Percentiles rank a stretch among this genome's conserved stretches.
These are phyloP conservation scores for Keiferia lycopersicella DNA, from an alignment of 2,888 invertebrate genomes.

Conservation along the genomic window DNA sequence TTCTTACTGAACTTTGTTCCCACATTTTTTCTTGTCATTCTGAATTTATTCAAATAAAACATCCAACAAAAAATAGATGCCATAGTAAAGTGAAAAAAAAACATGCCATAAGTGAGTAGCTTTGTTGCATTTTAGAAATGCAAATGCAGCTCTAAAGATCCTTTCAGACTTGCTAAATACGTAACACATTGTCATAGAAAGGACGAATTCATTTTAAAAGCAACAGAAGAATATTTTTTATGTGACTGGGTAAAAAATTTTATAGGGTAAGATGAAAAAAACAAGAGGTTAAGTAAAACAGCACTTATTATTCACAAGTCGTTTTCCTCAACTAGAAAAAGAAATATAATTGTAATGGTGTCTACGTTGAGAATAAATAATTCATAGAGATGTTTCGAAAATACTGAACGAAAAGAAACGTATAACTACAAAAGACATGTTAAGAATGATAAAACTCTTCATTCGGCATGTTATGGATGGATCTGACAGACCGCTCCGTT, in stretches of 20 bases:
- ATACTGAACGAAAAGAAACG: not conserved
- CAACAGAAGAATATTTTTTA: not conserved
- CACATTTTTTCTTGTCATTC: too few species aligned
- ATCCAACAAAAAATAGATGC: too few species aligned
- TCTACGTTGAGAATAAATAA: constrained; percentile 69
- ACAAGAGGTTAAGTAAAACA: constrained; percentile 40
- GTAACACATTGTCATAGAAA: not conserved
- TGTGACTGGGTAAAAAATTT: not conserved
- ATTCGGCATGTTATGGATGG: not conserved
- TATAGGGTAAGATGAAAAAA: constrained; percentile 8
- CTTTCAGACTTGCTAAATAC: not conserved
- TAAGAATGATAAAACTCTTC: not conserved
- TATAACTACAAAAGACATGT: not conserved
- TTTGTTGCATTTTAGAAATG: not conserved
- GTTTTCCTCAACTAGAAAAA: constrained; percentile 65
- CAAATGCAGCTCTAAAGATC: not conserved
- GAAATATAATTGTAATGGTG: constrained; percentile 75
- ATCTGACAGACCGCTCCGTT: too few species aligned
- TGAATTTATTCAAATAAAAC: too few species aligned
- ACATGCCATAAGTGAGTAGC: not conserved
- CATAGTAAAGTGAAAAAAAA: not conserved
- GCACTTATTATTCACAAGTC: constrained; percentile 64
- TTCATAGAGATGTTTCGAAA: constrained; percentile 60
- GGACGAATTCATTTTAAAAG: not conserved
- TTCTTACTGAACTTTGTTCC: not conserved